A percentile compares a stretch with the other conserved stretches of the same genome.
These are phyloP conservation scores for Zosterops lateralis DNA, from an alignment of 2,113 vertebrate genomes.

Conservation along the genomic window DNA sequence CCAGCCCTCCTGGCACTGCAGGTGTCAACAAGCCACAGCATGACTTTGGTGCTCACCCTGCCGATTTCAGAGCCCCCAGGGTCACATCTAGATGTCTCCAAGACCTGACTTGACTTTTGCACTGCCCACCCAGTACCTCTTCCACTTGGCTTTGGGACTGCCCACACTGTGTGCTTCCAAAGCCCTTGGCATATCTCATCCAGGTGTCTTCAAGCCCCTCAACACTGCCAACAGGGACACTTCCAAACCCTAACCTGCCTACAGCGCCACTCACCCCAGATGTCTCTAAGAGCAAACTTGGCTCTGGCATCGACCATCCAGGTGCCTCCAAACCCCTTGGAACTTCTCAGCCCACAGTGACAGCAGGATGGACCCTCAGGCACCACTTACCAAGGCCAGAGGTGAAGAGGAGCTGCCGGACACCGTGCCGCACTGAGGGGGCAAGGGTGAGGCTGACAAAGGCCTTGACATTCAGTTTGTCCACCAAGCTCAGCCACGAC, in stretches of 20 bases:
- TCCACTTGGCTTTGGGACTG: neutral
- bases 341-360: neutral
- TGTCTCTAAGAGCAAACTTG: neutral
- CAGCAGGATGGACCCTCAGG: neutral
- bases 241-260: neutral
- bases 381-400: constrained; percentile 84
- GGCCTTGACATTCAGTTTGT: constrained; percentile 89
- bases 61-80: neutral
- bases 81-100: neutral
- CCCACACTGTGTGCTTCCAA: neutral
- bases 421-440: constrained; percentile 80
- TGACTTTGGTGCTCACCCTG: neutral
- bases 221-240: neutral
- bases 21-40: neutral
- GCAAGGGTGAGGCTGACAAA: constrained; percentile 89
- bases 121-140: neutral
- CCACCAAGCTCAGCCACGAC: constrained; percentile 88
- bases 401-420: constrained; percentile 90
- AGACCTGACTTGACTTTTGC: neutral
- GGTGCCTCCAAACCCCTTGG: neutral
- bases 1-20: neutral
- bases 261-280: neutral
- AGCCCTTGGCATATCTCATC: neutral
- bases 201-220: neutral
- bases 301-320: neutral